A percentile compares a stretch with the other conserved stretches of the same genome.
phyloP scores from a whole-genome alignment of 2,888 invertebrate genomes.

The Eupithecia inturbata region DNA sequence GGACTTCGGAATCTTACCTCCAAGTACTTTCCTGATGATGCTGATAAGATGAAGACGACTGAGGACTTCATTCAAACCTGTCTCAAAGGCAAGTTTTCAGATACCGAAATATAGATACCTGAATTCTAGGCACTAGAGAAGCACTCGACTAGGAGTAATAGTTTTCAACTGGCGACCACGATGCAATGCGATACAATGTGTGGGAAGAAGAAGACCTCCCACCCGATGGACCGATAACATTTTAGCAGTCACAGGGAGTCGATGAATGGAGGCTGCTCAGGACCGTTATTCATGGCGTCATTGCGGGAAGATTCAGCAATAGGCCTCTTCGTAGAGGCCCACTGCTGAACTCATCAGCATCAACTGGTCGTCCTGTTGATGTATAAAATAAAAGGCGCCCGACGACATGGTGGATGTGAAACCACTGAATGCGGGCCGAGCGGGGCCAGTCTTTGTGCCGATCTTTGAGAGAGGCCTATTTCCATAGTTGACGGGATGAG shows the following conservation, averaged over 20 bases:
- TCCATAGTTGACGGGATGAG: not conserved
- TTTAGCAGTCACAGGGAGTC: not conserved
- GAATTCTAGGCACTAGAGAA: not conserved
- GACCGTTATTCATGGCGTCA: not conserved
- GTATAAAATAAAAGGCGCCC: not conserved
- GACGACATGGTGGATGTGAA: not conserved
- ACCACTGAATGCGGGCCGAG: not conserved
- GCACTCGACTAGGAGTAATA: not conserved
- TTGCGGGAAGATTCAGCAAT: too few species aligned
- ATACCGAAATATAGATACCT: not conserved
- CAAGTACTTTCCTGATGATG: constrained; percentile 61
- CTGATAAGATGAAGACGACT: constrained; percentile 59
- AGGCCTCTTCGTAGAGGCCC: not conserved
- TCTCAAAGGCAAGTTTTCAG: constrained; percentile 58
- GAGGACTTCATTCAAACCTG: constrained; percentile 69
- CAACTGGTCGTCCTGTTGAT: not conserved
- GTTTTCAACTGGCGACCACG: not conserved
- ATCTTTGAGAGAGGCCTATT: not conserved
- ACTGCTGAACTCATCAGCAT: too few species aligned
- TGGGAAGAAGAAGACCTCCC: not conserved
- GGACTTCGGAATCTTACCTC: constrained; percentile 61
- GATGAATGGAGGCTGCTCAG: not conserved
- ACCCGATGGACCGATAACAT: not conserved
- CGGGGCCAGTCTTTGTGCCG: not conserved
- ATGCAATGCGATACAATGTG: not conserved